Conservation (phyloP, 1,140 invertebrate species). For the Homalodisca vitripennis region DNA sequence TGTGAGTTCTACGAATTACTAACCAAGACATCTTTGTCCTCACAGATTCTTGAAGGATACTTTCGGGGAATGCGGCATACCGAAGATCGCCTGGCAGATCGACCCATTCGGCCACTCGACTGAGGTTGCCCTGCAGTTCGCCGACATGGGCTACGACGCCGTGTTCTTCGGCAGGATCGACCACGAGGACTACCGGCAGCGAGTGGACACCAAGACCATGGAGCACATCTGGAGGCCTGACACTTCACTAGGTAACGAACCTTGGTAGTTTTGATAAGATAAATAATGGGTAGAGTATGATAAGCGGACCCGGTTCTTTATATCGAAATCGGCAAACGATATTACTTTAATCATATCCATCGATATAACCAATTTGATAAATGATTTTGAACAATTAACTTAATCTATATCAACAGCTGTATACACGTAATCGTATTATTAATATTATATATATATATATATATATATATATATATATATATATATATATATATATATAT, state of each 20-base stretch:
- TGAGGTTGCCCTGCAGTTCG: conserved; percentile 83
- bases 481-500: no score
- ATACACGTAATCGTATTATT: no score
- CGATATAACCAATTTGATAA: no score
- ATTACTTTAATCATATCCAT: no score
- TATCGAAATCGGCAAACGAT: no score
- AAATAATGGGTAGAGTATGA: no score
- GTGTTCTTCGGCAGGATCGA: conserved; percentile 87
- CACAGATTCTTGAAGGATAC: conserved; percentile 68
- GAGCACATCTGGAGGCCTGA: conserved; percentile 87
- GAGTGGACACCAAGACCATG: conserved; percentile 62
- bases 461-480: no score
- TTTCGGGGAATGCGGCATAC: conserved; percentile 79
- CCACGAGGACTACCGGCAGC: conserved; percentile 74
- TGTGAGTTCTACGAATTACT: no score
- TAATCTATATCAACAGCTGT: no score
- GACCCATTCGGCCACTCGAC: conserved; percentile 91
- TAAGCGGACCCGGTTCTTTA: no score
- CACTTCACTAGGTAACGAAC: conserved; percentile 57
- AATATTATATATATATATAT: no score
- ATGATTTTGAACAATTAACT: no score
- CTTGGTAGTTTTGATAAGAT: not conserved
- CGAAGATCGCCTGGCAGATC: conserved; percentile 88
- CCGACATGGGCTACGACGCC: conserved; percentile 82
- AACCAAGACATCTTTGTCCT: not conserved